Evolutionary conservation across 1,140 invertebrate genomes (phyloP), one percentile per base, ranked within the genome.

Genomic region (Drusus annulatus): DNA sequence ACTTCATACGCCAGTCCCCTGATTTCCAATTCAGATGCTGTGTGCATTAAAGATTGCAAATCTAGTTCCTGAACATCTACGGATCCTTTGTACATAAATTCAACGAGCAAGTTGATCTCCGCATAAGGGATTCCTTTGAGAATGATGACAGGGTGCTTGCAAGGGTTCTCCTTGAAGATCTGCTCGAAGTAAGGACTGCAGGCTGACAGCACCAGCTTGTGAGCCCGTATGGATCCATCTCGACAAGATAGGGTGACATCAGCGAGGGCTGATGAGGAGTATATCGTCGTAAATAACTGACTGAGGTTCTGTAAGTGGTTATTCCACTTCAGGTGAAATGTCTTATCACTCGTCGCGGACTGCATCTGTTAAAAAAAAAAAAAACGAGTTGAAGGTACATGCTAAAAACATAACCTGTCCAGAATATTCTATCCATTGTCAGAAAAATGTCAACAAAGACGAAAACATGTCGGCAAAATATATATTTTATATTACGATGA

Each of bases 101-200:
- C 93, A 78, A 94, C 88, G 8, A 94, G 89, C 73, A 93, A 90
- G 84, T 93, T 92, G 86, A 94, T 92, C 86, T 94, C 93, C 28
- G 91, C 91, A 80, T 93, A 93, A 7, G 91, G 89, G 21, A 94
- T 90, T 81, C 93, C 93, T 86, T 93, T 93, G 75, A 94, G 85
- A 78, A 94, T 94, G 79, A 94, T 90, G 81, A 94, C 93, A 5
- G 93, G 93, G 84, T 94, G 93, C 85, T 94, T 93, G 84, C 93
- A 94, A 83, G 93, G 93, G 86, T 94, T 94, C 87, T 94, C 92
- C 85, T 92, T 93, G 90, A 94, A 93, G 86, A 94, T 91, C 87
- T 93, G 93, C 85, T 94, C 93, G 86, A 95, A 95, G 85, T 94
- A 95, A 23, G 93, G 93, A 85, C 93, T 94, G 86, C 93, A 94